Evolutionary conservation across 1,140 invertebrate species (phyloP).

Genomic region (Heterodera carotae): DNA sequence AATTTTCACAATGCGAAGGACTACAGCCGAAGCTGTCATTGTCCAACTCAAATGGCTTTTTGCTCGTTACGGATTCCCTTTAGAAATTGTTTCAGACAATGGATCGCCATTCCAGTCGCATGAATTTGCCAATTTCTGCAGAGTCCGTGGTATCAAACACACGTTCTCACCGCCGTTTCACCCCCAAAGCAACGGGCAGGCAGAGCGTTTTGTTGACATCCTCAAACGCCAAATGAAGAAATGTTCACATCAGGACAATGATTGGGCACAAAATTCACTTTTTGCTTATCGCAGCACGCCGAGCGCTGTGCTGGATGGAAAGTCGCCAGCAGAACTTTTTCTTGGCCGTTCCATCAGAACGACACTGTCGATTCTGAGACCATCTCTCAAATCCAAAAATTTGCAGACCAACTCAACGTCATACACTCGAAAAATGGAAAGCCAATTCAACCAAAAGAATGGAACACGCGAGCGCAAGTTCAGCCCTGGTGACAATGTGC

Average conservation of each 20-base stretch:
- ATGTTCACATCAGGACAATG: not conserved
- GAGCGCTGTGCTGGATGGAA: not conserved
- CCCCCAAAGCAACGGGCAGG: constrained; percentile 31
- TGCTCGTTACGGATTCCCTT: not conserved
- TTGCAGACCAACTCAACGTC: not conserved
- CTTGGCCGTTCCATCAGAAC: not conserved
- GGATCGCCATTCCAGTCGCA: not conserved
- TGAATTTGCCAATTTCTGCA: constrained; percentile 5
- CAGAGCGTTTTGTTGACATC: constrained; percentile 62
- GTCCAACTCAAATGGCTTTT: not conserved
- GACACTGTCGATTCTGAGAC: not conserved
- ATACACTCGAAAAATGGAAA: not conserved
- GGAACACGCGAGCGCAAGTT: not conserved
- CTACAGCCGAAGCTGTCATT: not conserved
- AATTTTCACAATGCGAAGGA: not conserved
- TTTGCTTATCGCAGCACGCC: constrained; percentile 19
- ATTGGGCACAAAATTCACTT: not conserved
- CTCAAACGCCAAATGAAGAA: constrained; percentile 40
- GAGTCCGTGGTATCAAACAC: not conserved
- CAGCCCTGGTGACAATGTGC: not conserved
- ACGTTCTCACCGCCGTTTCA: not conserved
- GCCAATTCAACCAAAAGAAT: not conserved
- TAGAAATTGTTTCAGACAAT: constrained; percentile 5
- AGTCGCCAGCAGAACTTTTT: constrained; percentile 6
- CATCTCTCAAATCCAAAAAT: not conserved